Percentiles rank a stretch among this genome's conserved stretches.
Evolutionary conservation across 2,113 vertebrate genomes (phyloP).

Genomic region (Chitala chitala): DNA sequence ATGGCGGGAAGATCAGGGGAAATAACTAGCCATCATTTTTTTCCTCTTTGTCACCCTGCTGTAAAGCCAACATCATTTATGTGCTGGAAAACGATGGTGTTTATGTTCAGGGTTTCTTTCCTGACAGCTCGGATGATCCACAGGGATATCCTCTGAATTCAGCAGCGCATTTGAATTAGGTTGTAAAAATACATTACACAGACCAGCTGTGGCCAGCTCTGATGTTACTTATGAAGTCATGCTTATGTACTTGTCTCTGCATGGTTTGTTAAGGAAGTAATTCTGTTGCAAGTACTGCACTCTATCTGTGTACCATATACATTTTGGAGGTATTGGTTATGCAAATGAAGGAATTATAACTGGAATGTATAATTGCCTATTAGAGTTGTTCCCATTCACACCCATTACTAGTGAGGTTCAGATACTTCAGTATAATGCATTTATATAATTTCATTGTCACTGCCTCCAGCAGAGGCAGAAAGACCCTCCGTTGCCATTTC

Average conservation of each 20-base stretch:
- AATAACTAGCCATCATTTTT: conserved; percentile 9
- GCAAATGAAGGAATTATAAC: conserved; percentile 6
- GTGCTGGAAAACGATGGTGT: not conserved
- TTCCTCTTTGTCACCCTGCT: not conserved
- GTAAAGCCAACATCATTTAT: not conserved
- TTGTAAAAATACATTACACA: not conserved
- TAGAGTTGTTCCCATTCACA: not conserved
- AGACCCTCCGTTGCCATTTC: conserved; percentile 39
- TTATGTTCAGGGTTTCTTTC: not conserved
- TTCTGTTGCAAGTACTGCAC: not conserved
- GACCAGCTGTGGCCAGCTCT: no score
- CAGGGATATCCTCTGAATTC: not conserved
- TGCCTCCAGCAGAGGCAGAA: conserved; percentile 17
- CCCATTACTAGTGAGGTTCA: not conserved
- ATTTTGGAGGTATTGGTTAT: not conserved
- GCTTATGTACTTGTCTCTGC: not conserved
- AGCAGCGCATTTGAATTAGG: not conserved
- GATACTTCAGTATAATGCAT: conserved; percentile 1
- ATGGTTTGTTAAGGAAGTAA: not conserved
- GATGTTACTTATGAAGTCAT: not conserved
- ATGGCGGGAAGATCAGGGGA: conserved; percentile 9
- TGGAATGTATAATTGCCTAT: not conserved
- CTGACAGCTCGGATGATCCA: not conserved
- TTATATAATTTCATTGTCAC: conserved; percentile 20
- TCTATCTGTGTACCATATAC: not conserved